A percentile compares a stretch with the other conserved stretches of the same genome.
Conservation (phyloP, 2,888 invertebrate genomes). For the Hetaerina titia region DNA sequence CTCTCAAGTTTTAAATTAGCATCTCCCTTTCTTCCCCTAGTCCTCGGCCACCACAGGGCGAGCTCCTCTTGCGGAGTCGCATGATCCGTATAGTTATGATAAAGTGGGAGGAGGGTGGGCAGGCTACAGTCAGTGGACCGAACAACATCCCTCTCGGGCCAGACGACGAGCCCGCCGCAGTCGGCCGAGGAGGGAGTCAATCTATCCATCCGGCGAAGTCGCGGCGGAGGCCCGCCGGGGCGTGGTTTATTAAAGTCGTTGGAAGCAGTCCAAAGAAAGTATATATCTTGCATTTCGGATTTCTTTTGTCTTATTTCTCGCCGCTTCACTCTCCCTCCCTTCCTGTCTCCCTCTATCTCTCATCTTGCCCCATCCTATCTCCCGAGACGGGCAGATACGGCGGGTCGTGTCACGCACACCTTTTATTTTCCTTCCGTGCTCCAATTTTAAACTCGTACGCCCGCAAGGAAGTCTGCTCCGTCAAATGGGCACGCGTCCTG, state of each 20-base stretch:
- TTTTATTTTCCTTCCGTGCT: constrained; percentile 2
- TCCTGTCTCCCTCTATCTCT: background rate
- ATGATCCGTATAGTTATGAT: background rate
- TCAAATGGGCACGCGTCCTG: background rate
- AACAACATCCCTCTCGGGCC: background rate
- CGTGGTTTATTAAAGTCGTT: constrained; percentile 50
- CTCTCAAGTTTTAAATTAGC: too few relatives aligned
- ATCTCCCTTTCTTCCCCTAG: too few relatives aligned
- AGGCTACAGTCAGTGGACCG: background rate
- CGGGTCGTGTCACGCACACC: background rate
- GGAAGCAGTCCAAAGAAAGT: constrained; percentile 52
- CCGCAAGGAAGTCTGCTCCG: background rate
- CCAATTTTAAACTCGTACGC: background rate
- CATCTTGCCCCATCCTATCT: background rate
- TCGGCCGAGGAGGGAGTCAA: background rate
- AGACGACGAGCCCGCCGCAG: background rate
- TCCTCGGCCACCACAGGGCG: too few relatives aligned
- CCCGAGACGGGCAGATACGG: background rate
- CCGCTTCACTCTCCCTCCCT: background rate
- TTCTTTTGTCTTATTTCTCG: background rate
- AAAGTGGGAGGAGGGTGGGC: background rate
- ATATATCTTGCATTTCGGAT: constrained; percentile 33
- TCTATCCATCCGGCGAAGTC: background rate
- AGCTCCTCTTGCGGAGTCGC: background rate
- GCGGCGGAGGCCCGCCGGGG: constrained; percentile 26